Base-by-base conservation (phyloP, 2,113 vertebrate genomes). In the Xenopus borealis region DNA sequence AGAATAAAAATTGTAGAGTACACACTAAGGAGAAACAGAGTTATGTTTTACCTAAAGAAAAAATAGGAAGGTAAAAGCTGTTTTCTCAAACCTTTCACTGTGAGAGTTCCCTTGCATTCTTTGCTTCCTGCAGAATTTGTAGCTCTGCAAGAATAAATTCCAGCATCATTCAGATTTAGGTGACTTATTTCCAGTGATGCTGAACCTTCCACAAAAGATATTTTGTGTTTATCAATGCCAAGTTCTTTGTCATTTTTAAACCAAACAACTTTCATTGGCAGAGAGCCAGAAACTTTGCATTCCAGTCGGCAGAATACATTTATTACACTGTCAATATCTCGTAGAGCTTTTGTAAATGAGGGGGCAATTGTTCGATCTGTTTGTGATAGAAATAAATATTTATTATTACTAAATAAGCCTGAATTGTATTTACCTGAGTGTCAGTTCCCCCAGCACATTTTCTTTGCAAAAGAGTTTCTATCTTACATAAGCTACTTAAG, bases 351-450 rank as follows among this genome's bases (percentile, higher is more conserved):
- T 79, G 94, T 95, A 81, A 99, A 99, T 80, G 93, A 93, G 1
- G 97, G 97, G 79, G 96, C 91, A 78, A 98, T 91, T 74, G 91
- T 95, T 71, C 96, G 95, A 95, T 98, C 97, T 99, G 93, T 89
- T 88, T 78, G 40, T 62, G 68, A 84, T 81, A 85, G 82, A 84
- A 86, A 90, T 82, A 81, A 82, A 79, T 80, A 72, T 20, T n/a
- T 50, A 50, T 50, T 50, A 50, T 16, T 16, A 50, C 11, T 50
- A 50, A 50, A 50, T 50, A 12, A 50, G 1, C 14, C 47, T 13
- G 47, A 16, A 9, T 50, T 6, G 5, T 40, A 40, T 12, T 50
- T 50, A 4, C 14, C 1, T 50, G 46, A 10, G 46, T 16, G 2
- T 16, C 53, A 55, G 9, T 55, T 55, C 16, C 17, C 17, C 3